Conservation (phyloP, 2,888 invertebrate species). For the Dinocampus coccinellae region DNA sequence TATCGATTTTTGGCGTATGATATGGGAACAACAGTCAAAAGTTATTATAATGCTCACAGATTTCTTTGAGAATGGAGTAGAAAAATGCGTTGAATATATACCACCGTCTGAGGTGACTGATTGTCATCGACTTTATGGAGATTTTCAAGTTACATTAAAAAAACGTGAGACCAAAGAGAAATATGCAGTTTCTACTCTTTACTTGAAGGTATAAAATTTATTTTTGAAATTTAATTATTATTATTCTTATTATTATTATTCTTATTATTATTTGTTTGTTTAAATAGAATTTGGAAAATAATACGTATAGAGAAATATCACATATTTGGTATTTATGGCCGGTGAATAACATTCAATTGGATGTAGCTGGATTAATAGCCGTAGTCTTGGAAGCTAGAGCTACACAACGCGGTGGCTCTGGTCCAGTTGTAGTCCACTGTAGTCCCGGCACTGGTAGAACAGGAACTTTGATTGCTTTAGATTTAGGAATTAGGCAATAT, state of each 20-base stretch:
- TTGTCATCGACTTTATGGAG: conserved; percentile 87
- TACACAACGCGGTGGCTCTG: conserved; percentile 70
- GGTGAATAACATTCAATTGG: conserved; percentile 86
- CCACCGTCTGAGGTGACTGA: conserved; percentile 94
- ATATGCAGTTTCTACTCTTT: conserved; percentile 88
- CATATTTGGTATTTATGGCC: conserved; percentile 98
- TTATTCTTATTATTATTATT: background rate
- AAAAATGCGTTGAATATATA: conserved; percentile 91
- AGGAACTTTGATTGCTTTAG: conserved; percentile 88
- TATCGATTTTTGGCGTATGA: conserved; percentile 94
- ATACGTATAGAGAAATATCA: conserved; percentile 87
- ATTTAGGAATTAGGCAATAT: conserved; percentile 88
- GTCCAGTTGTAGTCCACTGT: conserved; percentile 86
- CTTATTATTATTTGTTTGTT: too few species aligned
- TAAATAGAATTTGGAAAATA: conserved; percentile 83
- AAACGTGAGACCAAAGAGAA: conserved; percentile 91
- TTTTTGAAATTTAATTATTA: conserved; percentile 9
- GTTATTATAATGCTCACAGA: conserved; percentile 93
- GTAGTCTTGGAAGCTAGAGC: conserved; percentile 87
- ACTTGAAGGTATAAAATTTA: conserved; percentile 76
- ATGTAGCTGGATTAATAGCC: conserved; percentile 86
- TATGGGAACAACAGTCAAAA: conserved; percentile 93
- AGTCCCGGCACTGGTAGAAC: conserved; percentile 93
- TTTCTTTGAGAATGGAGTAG: conserved; percentile 89
- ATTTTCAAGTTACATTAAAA: conserved; percentile 89